Evolutionary conservation across 92 coral and sea anemone species (phyloP), one percentile per base, ranked within the genome.

Genomic region (Epizoanthus scotinus): DNA sequence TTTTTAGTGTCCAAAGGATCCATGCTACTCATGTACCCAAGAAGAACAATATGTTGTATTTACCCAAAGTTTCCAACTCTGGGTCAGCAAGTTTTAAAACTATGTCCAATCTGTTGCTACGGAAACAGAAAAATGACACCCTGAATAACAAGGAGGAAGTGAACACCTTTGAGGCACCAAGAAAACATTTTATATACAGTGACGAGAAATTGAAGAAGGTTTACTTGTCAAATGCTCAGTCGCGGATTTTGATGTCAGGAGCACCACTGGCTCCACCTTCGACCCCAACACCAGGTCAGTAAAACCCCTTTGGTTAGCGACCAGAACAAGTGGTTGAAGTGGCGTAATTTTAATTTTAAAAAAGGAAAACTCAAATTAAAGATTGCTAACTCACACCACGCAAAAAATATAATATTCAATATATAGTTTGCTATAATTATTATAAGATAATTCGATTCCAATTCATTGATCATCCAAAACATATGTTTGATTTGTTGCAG

Each of bases 251-350:
- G 88, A 72, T 93, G 27, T 77, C 92, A 85, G 99, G 99, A 34
- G 87, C 86, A 28, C 99, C 99, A 25, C 82, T 90, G 62, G 99
- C 91, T 22, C 99, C 99, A 1, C 99, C 99, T 0, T 84, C 86
- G 17, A 91, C 99, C 29, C 99, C 99, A 67, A 86, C 87, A 6
- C 81, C 84, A 63, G 95, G 98, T 86, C n/a, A n/a, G n/a, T n/a
- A n/a, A 77, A 29, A 70, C 21, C 56, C 1, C 19, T 14, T 36
- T 29, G 17, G 6, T 34, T 36, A 47, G 4, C 5, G 31, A 19
- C 54, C 12, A 40, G 27, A 36, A n/a, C n/a, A 24, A 34, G 36
- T 31, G n/a, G n/a, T n/a, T n/a, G n/a, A n/a, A n/a, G n/a, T n/a
- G n/a, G n/a, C n/a, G n/a, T n/a, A n/a, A n/a, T n/a, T n/a, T n/a